Base-by-base conservation (phyloP, 2,797 vertebrate genomes). In the Coracias cyanogaster region DNA sequence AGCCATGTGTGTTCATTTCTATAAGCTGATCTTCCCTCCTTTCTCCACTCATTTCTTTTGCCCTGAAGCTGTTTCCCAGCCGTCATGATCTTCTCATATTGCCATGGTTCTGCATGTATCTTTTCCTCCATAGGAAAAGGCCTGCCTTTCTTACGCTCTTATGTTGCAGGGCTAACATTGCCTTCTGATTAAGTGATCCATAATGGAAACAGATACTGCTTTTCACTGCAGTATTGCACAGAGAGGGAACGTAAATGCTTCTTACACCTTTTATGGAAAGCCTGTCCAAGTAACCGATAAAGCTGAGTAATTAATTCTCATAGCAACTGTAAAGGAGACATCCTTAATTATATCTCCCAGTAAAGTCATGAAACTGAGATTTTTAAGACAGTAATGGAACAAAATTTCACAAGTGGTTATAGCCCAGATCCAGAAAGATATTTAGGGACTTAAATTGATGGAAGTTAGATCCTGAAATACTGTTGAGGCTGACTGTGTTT, bases 11-110 rank as follows among this genome's bases (percentile, higher is more conserved):
- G 35, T 84, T 93, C 4, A 57, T 74, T 84, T 74, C 46, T 84
- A 64, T 49, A 61, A 72, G n/a, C n/a, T 35, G 51, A 91, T 82
- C 14, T 35, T 93, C 18, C 28, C 10, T 90, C 15, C 12, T 86
- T 33, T 80, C 69, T 71, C 67, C n/a, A 64, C 33, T 15, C 45
- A 2, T 64, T 33, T 79, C 48, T 87, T 89, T 71, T 88, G 29
- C 58, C 80, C 85, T 55, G 58, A 62, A 81, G 72, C 26, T 88
- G 91, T 95, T 95, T 90, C 72, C 54, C 82, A 94, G 73, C 11
- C 33, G 66, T 64, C 16, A 15, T 4, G 19, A 79, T 79, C 15
- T 65, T 80, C 57, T 94, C 6, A 0, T 65, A 37, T 65, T 84
- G 24, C 37, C 10, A 6, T 18, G 35, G 70, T 66, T 74, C n/a